Conservation (phyloP, 2,888 invertebrate genomes). For the Xanthorhoe designata region DNA sequence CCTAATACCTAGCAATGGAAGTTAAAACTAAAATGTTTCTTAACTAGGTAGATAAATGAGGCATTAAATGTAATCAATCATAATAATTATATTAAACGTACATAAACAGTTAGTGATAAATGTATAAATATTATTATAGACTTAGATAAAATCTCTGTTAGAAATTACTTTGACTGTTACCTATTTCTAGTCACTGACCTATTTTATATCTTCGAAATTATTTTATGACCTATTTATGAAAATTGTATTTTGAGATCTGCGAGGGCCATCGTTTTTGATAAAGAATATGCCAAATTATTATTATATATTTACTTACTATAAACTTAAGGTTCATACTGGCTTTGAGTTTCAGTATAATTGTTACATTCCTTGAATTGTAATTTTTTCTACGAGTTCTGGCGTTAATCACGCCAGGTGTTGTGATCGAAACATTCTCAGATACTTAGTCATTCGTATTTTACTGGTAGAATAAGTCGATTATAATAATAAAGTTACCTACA, state of each 20-base stretch:
- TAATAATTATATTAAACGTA: constrained; percentile 56
- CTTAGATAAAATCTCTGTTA: constrained; percentile 64
- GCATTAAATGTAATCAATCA: constrained; percentile 65
- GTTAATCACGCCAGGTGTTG: constrained; percentile 42
- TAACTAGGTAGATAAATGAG: constrained; percentile 70
- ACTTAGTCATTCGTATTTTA: constrained; percentile 47
- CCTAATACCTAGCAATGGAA: constrained; percentile 29
- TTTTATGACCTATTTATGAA: constrained; percentile 63
- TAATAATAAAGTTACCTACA: constrained; percentile 43
- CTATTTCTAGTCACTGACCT: constrained; percentile 53
- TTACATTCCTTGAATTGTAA: constrained; percentile 31
- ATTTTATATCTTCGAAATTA: constrained; percentile 61
- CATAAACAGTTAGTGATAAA: constrained; percentile 69
- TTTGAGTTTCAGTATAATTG: constrained; percentile 52
- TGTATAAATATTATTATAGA: constrained; percentile 70
- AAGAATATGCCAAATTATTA: constrained; percentile 70
- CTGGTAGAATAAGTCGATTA: constrained; percentile 42
- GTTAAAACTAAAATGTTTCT: constrained; percentile 41
- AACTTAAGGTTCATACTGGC: constrained; percentile 53
- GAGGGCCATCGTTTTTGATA: constrained; percentile 68
- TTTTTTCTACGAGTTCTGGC: constrained; percentile 18
- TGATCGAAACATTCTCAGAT: constrained; percentile 48
- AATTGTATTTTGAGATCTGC: constrained; percentile 63
- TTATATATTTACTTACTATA: constrained; percentile 49
- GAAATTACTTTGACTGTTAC: constrained; percentile 64